Evolutionary conservation across 2,797 vertebrate genomes (phyloP).

Genomic region (Telmatherina bonti): DNA sequence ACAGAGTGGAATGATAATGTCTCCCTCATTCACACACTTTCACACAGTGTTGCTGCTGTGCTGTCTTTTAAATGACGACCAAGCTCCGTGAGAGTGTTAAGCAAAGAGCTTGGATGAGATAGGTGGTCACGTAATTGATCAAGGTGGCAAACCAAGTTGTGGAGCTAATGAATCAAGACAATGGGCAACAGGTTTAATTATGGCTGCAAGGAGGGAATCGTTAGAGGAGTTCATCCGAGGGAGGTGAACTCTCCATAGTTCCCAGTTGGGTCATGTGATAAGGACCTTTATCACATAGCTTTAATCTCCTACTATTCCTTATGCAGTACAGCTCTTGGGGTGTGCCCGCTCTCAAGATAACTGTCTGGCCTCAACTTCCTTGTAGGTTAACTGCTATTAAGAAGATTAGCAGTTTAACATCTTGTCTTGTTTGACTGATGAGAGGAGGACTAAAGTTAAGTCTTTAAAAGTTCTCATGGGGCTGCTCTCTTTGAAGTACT

Average conservation of each 20-base stretch:
- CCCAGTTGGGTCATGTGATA: slow-evolving; percentile 62
- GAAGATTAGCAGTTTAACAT: slow-evolving; percentile 58
- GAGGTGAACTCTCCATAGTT: slow-evolving; percentile 61
- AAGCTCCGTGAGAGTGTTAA: slow-evolving; percentile 66
- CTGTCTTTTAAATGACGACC: slow-evolving; percentile 52
- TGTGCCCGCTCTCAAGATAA: slow-evolving; percentile 27
- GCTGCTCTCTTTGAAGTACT: slow-evolving; percentile 43
- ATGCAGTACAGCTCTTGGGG: slow-evolving; percentile 43
- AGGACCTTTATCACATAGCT: slow-evolving; percentile 60
- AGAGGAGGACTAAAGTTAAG: slow-evolving; percentile 39
- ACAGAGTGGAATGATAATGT: slow-evolving; percentile 65
- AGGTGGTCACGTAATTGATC: slow-evolving; percentile 78
- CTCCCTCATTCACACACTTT: slow-evolving; percentile 40
- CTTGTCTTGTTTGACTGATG: slow-evolving; percentile 66
- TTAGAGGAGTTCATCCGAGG: slow-evolving; percentile 73
- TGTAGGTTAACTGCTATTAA: slow-evolving; percentile 51
- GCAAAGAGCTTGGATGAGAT: slow-evolving; percentile 69
- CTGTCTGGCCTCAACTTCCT: slow-evolving; percentile 53
- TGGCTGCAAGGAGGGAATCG: slow-evolving; percentile 68
- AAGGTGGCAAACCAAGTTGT: slow-evolving; percentile 74
- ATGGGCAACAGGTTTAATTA: slow-evolving; percentile 79
- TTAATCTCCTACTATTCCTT: slow-evolving; percentile 68
- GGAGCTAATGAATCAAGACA: slow-evolving; percentile 82
- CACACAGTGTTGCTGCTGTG: slow-evolving; percentile 16
- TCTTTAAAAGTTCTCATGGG: slow-evolving; percentile 44